Evolutionary conservation across 2,113 vertebrate genomes (phyloP).

Genomic region (Numenius arquata): DNA sequence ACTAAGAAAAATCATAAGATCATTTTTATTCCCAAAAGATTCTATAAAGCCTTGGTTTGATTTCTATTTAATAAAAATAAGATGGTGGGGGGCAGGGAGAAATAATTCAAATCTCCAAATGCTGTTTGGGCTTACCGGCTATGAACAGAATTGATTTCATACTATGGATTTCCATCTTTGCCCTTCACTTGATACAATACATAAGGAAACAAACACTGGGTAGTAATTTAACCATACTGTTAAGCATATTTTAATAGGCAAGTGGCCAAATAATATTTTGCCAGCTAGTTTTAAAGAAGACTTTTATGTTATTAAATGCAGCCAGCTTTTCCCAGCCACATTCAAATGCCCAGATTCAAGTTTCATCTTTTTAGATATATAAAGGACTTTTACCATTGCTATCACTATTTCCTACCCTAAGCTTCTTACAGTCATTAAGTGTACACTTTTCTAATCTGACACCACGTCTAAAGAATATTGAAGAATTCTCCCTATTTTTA

Average conservation of each 20-base stretch:
- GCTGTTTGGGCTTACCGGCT: background rate
- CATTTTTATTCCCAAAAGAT: background rate
- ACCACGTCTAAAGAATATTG: too few species aligned
- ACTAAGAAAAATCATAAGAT: background rate
- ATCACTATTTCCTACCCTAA: background rate
- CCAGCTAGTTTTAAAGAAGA: background rate
- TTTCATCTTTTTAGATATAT: background rate
- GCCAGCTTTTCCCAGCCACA: background rate
- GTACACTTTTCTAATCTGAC: background rate
- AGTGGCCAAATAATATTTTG: background rate
- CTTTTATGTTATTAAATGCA: background rate
- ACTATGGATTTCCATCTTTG: background rate
- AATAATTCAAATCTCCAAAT: background rate
- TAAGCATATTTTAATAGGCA: background rate
- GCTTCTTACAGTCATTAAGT: background rate
- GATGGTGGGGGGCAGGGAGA: background rate
- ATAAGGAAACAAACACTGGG: background rate
- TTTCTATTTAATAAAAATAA: conserved; percentile 34
- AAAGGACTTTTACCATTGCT: background rate
- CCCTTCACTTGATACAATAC: background rate
- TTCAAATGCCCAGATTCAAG: background rate
- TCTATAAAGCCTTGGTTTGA: background rate
- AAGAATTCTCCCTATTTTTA: too few species aligned
- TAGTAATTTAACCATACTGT: background rate
- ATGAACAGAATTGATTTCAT: background rate